These are phyloP conservation scores for Malurus melanocephalus DNA, from an alignment of 2,113 vertebrate genomes.

Conservation along the genomic window DNA sequence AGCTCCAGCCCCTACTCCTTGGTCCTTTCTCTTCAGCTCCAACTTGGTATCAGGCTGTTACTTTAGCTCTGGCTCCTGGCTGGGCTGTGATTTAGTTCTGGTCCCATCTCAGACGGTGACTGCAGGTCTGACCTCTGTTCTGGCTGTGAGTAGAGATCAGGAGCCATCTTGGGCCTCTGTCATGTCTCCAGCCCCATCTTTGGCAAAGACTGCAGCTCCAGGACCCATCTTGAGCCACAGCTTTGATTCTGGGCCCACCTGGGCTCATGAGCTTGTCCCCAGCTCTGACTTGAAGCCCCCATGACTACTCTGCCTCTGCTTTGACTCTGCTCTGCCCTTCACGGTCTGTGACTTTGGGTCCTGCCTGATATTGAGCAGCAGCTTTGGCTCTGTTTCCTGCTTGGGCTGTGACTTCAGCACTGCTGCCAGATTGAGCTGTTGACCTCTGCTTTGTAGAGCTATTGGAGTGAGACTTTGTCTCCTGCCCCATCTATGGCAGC, in stretches of 20 bases:
- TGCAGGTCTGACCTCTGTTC: neutral
- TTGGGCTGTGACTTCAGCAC: neutral
- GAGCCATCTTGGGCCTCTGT: neutral
- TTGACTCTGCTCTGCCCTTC: neutral
- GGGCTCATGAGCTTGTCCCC: neutral
- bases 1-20: neutral
- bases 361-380: neutral
- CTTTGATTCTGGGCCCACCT: neutral
- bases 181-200: neutral
- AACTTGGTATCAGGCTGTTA: neutral
- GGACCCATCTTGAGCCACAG: neutral
- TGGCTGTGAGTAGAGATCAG: neutral
- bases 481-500: neutral
- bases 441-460: neutral
- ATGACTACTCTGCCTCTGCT: neutral
- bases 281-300: neutral
- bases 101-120: neutral
- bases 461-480: neutral
- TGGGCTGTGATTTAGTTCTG: neutral
- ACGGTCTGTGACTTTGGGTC: neutral
- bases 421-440: neutral
- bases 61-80: neutral
- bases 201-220: neutral
- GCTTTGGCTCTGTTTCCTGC: neutral
- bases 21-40: neutral